Base-by-base conservation (phyloP, 2,797 vertebrate species). In the Mus minutoides region DNA sequence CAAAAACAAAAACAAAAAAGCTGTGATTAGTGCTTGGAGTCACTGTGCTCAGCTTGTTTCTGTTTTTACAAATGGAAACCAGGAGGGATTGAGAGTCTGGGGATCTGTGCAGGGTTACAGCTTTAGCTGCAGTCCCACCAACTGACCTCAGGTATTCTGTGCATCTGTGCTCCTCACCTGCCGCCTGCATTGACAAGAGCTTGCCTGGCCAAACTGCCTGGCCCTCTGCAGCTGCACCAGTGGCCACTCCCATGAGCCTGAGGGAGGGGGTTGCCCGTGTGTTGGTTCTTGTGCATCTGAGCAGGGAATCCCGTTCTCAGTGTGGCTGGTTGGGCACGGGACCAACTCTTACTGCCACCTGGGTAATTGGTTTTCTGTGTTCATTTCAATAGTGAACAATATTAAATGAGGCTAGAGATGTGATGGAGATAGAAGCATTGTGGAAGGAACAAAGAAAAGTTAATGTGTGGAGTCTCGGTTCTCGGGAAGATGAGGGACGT, bases 321-420 rank as follows among this genome's bases (percentile, higher is more conserved):
- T 43, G 64, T 1, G 34, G 43, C 54, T 67, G 58, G 12, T 58
- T 40, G 75, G 85, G 96, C 92, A 16, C 17, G 11, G 2, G 67
- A 85, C 90, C 87, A 82, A 0, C 56, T 91, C 82, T 43, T 12
- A 13, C 80, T 56, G 75, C 62, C 91, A 56, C 56, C 92, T 76
- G n/a, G 40, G n/a, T 93, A 93, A 97, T 95, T 95, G 97, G 86
- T 91, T 89, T 96, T 96, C 94, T 83, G 95, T 97, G 96, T 94
- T 97, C 91, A 86, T 92, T 95, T 96, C 82, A 95, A 71, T 88
- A 97, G 91, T 86, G 96, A 96, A 37, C 86, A 46, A 85, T 96
- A 94, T 96, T 91, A 90, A 95, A 96, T 60, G 89, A 88, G 69
- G 31, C 92, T 88, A 46, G 85, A 91, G 96, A 97, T 94, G 79